Percentiles rank a stretch among this genome's conserved stretches.
Evolutionary conservation across 2,113 vertebrate species (phyloP).

Genomic region (Acinonyx jubatus): DNA sequence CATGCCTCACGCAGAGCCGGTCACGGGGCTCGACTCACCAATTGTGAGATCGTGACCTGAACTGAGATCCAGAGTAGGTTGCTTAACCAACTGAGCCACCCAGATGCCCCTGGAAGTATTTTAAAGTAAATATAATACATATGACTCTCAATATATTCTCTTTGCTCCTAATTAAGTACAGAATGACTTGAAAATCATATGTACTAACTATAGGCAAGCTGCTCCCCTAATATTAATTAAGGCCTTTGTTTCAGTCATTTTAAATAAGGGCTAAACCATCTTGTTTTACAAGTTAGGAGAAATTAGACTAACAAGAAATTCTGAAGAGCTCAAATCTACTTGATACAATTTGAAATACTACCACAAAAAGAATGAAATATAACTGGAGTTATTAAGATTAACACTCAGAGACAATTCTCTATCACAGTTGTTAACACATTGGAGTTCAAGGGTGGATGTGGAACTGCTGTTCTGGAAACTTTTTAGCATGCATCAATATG

Average conservation of each 20-base stretch:
- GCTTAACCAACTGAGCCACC: too few relatives aligned
- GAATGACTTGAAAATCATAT: neutral
- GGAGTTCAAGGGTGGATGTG: neutral
- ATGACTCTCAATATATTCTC: neutral
- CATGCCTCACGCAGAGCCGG: too few relatives aligned
- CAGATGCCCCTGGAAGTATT: neutral
- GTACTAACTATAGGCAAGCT: neutral
- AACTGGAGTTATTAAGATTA: neutral
- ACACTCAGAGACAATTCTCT: neutral
- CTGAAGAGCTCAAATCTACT: neutral
- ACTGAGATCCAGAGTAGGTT: too few relatives aligned
- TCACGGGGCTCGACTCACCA: too few relatives aligned
- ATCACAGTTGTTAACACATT: neutral
- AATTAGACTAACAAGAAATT: neutral
- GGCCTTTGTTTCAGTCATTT: neutral
- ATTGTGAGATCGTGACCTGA: too few relatives aligned
- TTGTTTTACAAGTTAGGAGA: constrained; percentile 4
- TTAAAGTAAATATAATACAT: neutral
- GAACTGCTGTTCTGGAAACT: neutral
- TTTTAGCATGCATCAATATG: neutral
- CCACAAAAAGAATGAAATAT: neutral
- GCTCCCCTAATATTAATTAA: constrained; percentile 11
- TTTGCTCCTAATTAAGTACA: neutral
- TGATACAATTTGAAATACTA: neutral
- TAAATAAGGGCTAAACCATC: neutral